Evolutionary conservation across 2,113 vertebrate genomes (phyloP).

Genomic region (Archilochus colubris): DNA sequence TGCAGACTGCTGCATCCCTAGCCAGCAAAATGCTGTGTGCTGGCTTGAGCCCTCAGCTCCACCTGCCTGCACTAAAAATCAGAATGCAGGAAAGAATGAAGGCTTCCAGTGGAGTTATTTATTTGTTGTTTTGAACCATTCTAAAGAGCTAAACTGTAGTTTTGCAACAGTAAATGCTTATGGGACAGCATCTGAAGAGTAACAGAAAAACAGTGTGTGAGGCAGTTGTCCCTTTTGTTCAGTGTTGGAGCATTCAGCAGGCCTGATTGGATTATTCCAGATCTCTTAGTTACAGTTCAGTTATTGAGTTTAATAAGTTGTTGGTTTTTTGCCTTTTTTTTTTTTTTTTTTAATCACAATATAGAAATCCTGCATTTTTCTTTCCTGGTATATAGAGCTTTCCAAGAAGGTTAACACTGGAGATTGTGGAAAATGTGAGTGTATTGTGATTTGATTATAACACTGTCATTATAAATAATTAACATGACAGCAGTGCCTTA

Average conservation of each 20-base stretch:
- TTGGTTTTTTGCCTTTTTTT: too few relatives aligned
- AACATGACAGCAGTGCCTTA: neutral
- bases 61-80: constrained; percentile 30
- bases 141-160: neutral
- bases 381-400: neutral
- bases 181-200: neutral
- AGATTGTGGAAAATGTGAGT: accelerated
- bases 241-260: neutral
- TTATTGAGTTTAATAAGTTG: neutral
- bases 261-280: neutral
- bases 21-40: neutral
- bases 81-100: neutral
- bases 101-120: neutral
- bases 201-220: neutral
- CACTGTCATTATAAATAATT: neutral
- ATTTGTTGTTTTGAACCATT: neutral
- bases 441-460: neutral
- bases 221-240: neutral
- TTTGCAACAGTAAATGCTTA: neutral
- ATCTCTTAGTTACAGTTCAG: neutral
- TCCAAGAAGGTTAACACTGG: neutral
- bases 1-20: constrained; percentile 24
- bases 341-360: neutral
- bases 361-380: neutral
- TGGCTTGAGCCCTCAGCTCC: constrained; percentile 37